Evolutionary conservation across 92 coral and sea anemone genomes (phyloP).

Genomic region (Galaxea fascicularis): DNA sequence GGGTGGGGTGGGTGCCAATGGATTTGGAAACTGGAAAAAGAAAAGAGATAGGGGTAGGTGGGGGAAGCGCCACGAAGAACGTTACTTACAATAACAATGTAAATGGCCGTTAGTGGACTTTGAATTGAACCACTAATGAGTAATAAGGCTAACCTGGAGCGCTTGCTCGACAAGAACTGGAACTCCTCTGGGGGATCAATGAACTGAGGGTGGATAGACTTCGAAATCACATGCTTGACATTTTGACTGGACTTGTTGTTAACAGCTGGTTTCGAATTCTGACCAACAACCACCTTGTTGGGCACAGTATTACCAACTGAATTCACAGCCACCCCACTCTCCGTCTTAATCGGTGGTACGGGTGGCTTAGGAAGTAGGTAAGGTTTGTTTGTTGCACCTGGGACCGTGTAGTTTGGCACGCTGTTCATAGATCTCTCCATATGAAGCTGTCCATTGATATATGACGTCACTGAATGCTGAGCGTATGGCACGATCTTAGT

Average conservation of each 20-base stretch:
- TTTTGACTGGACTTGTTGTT: slow-evolving; percentile 39
- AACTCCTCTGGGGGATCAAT: slow-evolving; percentile 99
- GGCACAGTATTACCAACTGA: slow-evolving; percentile 44
- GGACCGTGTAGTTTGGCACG: slow-evolving; percentile 57
- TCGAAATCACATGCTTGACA: slow-evolving; percentile 18
- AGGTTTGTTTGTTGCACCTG: slow-evolving; percentile 69
- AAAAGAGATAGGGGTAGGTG: no score
- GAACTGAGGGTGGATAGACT: slow-evolving; percentile 81
- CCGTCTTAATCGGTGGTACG: slow-evolving; percentile 32
- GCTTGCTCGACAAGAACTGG: slow-evolving; percentile 86
- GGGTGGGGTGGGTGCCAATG: no score
- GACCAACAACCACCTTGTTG: slow-evolving; percentile 44
- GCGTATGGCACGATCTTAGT: slow-evolving; percentile 98
- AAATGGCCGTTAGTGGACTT: neutral
- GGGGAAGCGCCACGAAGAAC: no score
- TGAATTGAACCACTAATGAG: neutral
- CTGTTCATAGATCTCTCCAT: slow-evolving; percentile 63
- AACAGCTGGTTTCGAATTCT: slow-evolving; percentile 26
- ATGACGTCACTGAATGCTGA: slow-evolving; percentile 97
- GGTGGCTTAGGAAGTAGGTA: slow-evolving; percentile 75
- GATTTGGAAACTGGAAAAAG: no score
- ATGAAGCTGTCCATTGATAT: slow-evolving; percentile 87
- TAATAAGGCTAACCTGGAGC: slow-evolving; percentile 69
- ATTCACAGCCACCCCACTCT: slow-evolving; percentile 47
- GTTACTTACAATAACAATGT: neutral